Conservation (phyloP, 2,113 vertebrate genomes). For the Micromys minutus region DNA sequence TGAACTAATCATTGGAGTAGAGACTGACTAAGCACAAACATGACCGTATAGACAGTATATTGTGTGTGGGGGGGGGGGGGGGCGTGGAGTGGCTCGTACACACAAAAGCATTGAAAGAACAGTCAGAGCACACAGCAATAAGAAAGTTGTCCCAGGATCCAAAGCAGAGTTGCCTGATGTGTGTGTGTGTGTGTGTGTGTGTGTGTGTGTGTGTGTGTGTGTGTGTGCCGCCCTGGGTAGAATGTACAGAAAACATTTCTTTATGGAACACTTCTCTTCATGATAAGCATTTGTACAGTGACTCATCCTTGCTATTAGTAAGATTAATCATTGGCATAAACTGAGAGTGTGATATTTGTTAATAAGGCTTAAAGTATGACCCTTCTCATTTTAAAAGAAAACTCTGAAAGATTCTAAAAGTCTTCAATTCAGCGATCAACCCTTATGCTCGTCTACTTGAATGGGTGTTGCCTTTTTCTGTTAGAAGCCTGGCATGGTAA, state of each 20-base stretch:
- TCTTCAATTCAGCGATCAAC: not conserved
- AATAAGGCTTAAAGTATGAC: conserved; percentile 42
- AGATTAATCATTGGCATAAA: conserved; percentile 40
- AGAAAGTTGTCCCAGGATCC: not conserved
- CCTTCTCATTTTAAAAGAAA: conserved; percentile 47
- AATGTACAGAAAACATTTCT: conserved; percentile 51
- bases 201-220: not conserved
- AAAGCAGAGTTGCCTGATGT: not conserved
- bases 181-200: not conserved
- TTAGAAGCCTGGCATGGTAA: not conserved
- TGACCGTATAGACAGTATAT: no score
- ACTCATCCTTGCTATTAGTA: conserved; percentile 38
- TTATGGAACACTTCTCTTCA: not conserved
- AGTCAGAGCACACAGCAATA: not conserved
- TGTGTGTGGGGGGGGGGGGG: not conserved
- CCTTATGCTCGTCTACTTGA: not conserved
- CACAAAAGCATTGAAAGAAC: not conserved
- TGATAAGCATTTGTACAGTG: conserved; percentile 32
- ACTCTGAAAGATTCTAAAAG: conserved; percentile 28
- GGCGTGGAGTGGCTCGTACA: not conserved
- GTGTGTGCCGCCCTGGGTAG: not conserved
- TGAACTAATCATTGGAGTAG: not conserved
- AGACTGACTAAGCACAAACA: not conserved
- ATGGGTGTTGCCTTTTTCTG: not conserved
- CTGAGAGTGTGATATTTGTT: conserved; percentile 9